Evolutionary conservation across 2,113 vertebrate species (phyloP), one percentile per base, ranked within the genome.

Genomic region (Corythaeola cristata): DNA sequence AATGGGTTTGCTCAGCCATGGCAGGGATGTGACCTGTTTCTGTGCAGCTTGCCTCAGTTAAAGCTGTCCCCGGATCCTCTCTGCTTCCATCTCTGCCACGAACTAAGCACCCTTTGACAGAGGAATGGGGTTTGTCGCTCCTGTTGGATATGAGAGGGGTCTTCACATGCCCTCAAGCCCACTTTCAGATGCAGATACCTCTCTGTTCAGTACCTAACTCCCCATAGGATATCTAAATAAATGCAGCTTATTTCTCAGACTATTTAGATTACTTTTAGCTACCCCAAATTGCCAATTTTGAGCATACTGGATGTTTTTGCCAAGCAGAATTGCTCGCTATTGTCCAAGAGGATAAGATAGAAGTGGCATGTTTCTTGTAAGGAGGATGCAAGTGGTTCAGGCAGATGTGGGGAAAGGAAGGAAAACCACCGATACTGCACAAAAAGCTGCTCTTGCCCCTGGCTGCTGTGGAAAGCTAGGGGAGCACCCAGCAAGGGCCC

Each of bases 1-100:
- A 33, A 4, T 0, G 2, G 52, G 20, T 80, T 81, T 2, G 1
- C 44, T 49, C 3, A 1, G 75, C 24, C 8, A 1, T 1, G 2
- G 64, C 64, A 63, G 68, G 64, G 55, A 9, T 20, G 32, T 22
- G 44, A 58, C 59, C 33, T 52, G 33, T 27, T 49, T 35, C 79
- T 35, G 35, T 12, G 50, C 83, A 84, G 30, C 16, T 60, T 50
- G 18, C 11, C 15, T 37, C 69, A 52, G 32, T 59, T 55, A 53
- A 66, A 93, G 64, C 24, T 75, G 47, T 18, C 23, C 53, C 5
- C 1, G 35, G 44, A 39, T 64, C 12, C 9, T 75, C 41, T 85
- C 35, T 62, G 55, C 44, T 79, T 74, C 73, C 32, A 16, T 47
- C 33, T 30, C 35, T 90, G 33, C 53, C 24, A 30, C 47, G 41